Evolutionary conservation across 2,888 invertebrate genomes (phyloP), one percentile per base, ranked within the genome.

Genomic region (Erebia palarica): DNA sequence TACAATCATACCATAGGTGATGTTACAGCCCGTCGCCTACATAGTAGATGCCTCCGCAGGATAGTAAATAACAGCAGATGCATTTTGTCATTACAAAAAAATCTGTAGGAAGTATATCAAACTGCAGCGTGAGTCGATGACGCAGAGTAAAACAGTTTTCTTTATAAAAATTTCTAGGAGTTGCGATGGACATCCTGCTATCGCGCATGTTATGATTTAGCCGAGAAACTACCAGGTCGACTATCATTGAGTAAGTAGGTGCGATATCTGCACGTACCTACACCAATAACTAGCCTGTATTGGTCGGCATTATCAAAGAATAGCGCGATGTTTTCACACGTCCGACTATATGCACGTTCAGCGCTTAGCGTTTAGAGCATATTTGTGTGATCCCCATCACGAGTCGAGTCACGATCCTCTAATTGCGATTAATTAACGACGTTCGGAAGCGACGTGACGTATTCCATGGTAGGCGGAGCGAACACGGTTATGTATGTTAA

Each of bases 401-500:
- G 70, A 82, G 75, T 76, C 78, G 76, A 84, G 85, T 89, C 88
- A 88, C 89, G 90, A 88, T 81, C 82, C 76, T 84, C 89, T 91
- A 91, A 91, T 92, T 92, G 88, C 83, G 74, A 53, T 85, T 89
- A 92, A 92, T 92, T 92, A 91, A 87, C 86, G 85, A 84, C 81
- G 86, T 86, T 89, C 86, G 86, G 89, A 83, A 84, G 87, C 84
- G 81, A 78, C 87, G 88, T 89, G 89, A 89, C 89, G 89, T 82
- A 81, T 77, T 78, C 81, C 81, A 80, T 76, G 75, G 88, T 84
- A 82, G 92, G 92, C 91, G 92, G 89, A 84, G 91, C 90, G 75
- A 81, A 76, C 82, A 80, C 82, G 82, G 83, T 84, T 88, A 86
- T 86, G 83, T 89, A 92, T 92, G 91, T 88, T 91, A 91, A 92